Base-by-base conservation (phyloP, 1,140 invertebrate species). In the Ditylenchus dipsaci region DNA sequence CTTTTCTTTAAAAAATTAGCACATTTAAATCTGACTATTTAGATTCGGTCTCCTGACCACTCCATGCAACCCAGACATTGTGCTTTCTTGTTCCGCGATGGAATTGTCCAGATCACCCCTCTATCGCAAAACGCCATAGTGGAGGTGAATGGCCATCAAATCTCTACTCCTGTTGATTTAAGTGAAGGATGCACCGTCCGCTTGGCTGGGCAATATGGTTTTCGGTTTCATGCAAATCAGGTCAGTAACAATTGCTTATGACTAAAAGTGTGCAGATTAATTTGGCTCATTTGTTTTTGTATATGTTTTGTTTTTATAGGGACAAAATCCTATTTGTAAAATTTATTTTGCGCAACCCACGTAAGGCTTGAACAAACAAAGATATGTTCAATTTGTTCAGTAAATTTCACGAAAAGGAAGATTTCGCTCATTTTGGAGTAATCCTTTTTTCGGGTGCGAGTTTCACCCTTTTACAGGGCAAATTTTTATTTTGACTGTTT, bases 11-110 rank as follows among this genome's bases (percentile, higher is more conserved):
- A n/a, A n/a, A n/a, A n/a, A n/a, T n/a, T n/a, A n/a, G n/a, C n/a
- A n/a, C n/a, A n/a, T n/a, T n/a, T n/a, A n/a, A n/a, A n/a, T n/a
- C n/a, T n/a, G n/a, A n/a, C n/a, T n/a, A 38, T 53, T 72, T 21
- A 47, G 56, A 64, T 63, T 17, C 29, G 21, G 65, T 67, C 66
- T 68, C 74, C 78, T 30, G 49, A 53, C 15, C 49, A 53, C n/a
- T 81, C 93, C 91, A 91, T 93, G 76, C 95, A 94, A 65, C 96
- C 96, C 86, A 63, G 76, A 27, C 76, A 77, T 47, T 78, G 76
- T 53, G 75, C 64, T 5, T 65, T 77, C 17, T 61, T 69, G 5
- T 72, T 77, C 19, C 68, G 62, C 67, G 75, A 77, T 42, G 72
- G 69, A 21, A 75, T 71, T 1, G 75, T 77, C n/a, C 77, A 68